Evolutionary conservation across 2,113 vertebrate species (phyloP), one percentile per base, ranked within the genome.

Genomic region (Hippopotamus amphibius): DNA sequence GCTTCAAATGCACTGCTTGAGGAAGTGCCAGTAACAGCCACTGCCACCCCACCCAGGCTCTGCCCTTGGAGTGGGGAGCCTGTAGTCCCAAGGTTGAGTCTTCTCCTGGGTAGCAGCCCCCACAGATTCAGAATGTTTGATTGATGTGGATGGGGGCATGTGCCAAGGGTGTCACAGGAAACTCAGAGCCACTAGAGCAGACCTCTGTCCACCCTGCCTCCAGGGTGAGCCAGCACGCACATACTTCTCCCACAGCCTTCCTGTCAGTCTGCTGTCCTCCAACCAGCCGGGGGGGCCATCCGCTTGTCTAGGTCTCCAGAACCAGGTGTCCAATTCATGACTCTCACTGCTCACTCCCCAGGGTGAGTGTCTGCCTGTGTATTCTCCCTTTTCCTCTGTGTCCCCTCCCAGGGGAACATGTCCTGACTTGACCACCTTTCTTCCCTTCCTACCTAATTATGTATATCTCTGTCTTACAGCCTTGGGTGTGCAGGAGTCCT

Each of bases 321-420:
- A 13, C 30, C 5, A 14, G 33, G 16, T 2, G 48, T 17, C 48
- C 74, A 13, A 21, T n/a, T 21, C 74, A n/a, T 0, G 30, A 28
- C 30, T 53, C 46, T 12, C 28, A 30, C 9, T n/a, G 74, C 30
- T 55, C 11, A 14, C 13, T 13, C 19, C 76, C 11, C 30, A 37
- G 6, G 30, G 19, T 55, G 50, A 28, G 30, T 0, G 1, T 55
- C 7, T 55, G 11, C 30, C 30, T 55, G 50, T 7, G 50, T 3
- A 22, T 9, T 13, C 63, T 63, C 28, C 63, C 63, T 14, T 30
- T 65, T 30, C 28, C 26, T 63, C 61, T 30, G 63, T 14, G 63
- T 65, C 28, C 28, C 63, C 26, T 65, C 28, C 63, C 28, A 14
- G 28, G 12, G 63, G 63, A 11, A 65, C 63, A 6, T 1, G 26